Conservation (phyloP, 2,113 vertebrate species). For the Phasianus colchicus region DNA sequence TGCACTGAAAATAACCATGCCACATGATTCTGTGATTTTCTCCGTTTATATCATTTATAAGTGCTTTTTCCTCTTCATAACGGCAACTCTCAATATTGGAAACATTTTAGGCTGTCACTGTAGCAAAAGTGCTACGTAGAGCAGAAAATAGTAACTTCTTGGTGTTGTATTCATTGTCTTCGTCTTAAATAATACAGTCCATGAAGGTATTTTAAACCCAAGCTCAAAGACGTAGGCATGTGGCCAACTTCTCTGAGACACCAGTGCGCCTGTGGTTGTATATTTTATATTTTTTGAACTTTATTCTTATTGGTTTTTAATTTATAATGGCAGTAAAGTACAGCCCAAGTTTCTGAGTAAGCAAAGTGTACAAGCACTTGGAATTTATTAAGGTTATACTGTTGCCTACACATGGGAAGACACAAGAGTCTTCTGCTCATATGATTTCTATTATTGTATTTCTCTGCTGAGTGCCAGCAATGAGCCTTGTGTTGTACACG, state of each 20-base stretch:
- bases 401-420: not conserved
- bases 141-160: not conserved
- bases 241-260: conserved; percentile 15
- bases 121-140: not conserved
- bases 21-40: conserved; percentile 21
- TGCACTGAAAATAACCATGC: conserved; percentile 44
- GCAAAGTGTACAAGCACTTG: not conserved
- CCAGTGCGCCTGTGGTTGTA: not conserved
- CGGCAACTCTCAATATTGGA: not conserved
- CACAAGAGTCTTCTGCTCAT: not conserved
- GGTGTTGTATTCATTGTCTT: not conserved
- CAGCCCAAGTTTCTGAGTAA: conserved; percentile 17
- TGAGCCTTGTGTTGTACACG: not conserved
- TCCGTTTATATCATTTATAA: conserved; percentile 38
- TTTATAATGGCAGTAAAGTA: not conserved
- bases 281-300: conserved; percentile 7
- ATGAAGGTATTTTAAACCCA: conserved; percentile 13
- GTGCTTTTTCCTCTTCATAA: conserved; percentile 1
- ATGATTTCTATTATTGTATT: conserved; percentile 27
- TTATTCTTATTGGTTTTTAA: not conserved
- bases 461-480: conserved; percentile 13
- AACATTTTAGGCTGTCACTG: not conserved
- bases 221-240: not conserved
- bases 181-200: not conserved
- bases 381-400: not conserved